These are phyloP conservation scores for Hylomyscus alleni DNA, from an alignment of 2,797 vertebrate genomes.

Conservation along the genomic window DNA sequence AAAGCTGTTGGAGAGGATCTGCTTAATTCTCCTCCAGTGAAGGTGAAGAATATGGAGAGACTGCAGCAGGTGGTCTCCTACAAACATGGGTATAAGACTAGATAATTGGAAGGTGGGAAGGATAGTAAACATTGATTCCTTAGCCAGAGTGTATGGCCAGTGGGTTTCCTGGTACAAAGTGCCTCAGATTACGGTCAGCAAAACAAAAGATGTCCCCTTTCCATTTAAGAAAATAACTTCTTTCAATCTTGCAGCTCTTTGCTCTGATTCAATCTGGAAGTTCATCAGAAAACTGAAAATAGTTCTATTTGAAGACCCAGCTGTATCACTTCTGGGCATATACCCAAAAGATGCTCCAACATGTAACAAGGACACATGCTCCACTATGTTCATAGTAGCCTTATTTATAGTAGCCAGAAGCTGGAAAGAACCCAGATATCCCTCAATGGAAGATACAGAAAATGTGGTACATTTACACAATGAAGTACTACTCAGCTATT, in stretches of 20 bases:
- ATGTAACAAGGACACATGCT: too few relatives aligned
- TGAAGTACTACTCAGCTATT: too few relatives aligned
- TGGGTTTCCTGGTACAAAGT: background rate
- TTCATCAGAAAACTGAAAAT: too few relatives aligned
- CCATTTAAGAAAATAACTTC: constrained; percentile 22
- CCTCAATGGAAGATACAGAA: too few relatives aligned
- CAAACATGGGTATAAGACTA: background rate
- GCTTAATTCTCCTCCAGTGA: background rate
- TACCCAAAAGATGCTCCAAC: too few relatives aligned
- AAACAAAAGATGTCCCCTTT: background rate
- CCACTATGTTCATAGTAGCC: too few relatives aligned
- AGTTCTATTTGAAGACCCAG: too few relatives aligned
- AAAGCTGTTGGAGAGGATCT: background rate
- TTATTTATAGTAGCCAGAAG: too few relatives aligned
- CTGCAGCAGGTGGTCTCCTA: background rate
- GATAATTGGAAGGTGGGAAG: background rate
- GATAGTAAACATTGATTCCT: background rate
- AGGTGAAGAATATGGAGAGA: background rate
- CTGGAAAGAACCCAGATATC: too few relatives aligned
- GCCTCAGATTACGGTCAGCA: background rate
- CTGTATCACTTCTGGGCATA: too few relatives aligned
- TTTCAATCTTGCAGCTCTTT: background rate
- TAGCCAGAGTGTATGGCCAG: background rate
- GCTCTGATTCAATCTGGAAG: background rate
- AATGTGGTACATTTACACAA: too few relatives aligned